Percentiles rank a stretch among this genome's conserved stretches.
phyloP scores from a whole-genome alignment of 2,797 vertebrate species.

The Chelon auratus region DNA sequence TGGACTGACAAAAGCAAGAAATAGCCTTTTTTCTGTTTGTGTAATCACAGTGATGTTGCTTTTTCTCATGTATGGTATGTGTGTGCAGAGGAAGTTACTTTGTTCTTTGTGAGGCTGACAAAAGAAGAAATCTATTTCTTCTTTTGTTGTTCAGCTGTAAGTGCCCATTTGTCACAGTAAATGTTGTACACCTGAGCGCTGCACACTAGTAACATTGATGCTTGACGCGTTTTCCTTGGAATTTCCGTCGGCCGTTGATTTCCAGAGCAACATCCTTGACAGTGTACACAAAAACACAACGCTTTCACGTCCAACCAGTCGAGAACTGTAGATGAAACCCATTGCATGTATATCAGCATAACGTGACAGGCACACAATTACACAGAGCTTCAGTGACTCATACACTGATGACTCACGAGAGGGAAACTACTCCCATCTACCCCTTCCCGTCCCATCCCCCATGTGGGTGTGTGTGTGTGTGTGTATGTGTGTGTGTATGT shows the following conservation, averaged over 20 bases:
- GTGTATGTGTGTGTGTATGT: slow-evolving; percentile 7
- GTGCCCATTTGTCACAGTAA: slow-evolving; percentile 17
- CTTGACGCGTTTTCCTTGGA: neutral
- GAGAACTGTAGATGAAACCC: slow-evolving; percentile 65
- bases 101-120: slow-evolving; percentile 30
- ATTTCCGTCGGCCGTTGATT: slow-evolving; percentile 19
- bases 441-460: slow-evolving; percentile 54
- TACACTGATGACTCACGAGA: slow-evolving; percentile 79
- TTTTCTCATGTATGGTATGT: slow-evolving; percentile 39
- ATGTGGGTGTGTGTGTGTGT: slow-evolving; percentile 12
- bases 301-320: slow-evolving; percentile 55
- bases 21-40: slow-evolving; percentile 27
- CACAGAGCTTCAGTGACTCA: slow-evolving; percentile 84
- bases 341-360: slow-evolving; percentile 75
- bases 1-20: slow-evolving; percentile 24
- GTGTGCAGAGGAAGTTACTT: slow-evolving; percentile 38
- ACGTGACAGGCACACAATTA: slow-evolving; percentile 85
- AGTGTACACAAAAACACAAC: slow-evolving; percentile 11
- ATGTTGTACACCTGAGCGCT: slow-evolving; percentile 7
- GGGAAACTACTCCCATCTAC: slow-evolving; percentile 84
- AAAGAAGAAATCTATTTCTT: slow-evolving; percentile 34
- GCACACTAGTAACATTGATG: neutral
- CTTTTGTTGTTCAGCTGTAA: slow-evolving; percentile 16
- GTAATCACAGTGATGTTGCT: slow-evolving; percentile 43
- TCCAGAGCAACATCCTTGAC: slow-evolving; percentile 16